Evolutionary conservation across 53 echinoderm and acorn worm genomes (phyloP).

Genomic region (Astropecten irregularis): DNA sequence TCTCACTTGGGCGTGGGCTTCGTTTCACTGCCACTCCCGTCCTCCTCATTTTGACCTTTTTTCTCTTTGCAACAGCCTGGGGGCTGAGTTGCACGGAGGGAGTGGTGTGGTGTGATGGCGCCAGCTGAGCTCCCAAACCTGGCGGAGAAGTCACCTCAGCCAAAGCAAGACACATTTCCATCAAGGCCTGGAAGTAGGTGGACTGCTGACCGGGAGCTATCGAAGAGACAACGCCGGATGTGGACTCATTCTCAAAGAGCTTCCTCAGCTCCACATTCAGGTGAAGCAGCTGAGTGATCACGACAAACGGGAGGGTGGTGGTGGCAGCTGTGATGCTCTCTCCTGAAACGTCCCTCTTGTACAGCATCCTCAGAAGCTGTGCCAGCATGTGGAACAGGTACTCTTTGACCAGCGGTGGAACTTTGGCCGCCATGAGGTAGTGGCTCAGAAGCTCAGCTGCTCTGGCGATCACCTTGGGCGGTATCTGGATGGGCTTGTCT

Average conservation of each 20-base stretch:
- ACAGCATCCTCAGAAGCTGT: slow-evolving; percentile 71
- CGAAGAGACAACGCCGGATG: slow-evolving; percentile 48
- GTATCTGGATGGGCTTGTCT: slow-evolving; percentile 61
- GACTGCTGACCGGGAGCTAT: slow-evolving; percentile 74
- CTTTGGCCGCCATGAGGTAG: slow-evolving; percentile 63
- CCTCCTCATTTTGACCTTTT: slow-evolving; percentile 74
- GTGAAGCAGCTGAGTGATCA: slow-evolving; percentile 69
- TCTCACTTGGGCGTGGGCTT: slow-evolving; percentile 71
- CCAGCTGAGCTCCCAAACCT: slow-evolving; percentile 58
- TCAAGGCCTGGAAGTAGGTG: slow-evolving; percentile 81
- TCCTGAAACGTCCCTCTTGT: slow-evolving; percentile 62
- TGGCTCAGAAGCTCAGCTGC: slow-evolving; percentile 71
- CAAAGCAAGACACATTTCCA: slow-evolving; percentile 86
- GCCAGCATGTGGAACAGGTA: slow-evolving; percentile 82
- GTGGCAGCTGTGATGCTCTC: slow-evolving; percentile 63
- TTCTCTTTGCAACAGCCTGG: slow-evolving; percentile 73
- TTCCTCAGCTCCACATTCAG: slow-evolving; percentile 67
- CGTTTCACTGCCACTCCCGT: slow-evolving; percentile 63
- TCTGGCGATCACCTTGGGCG: slow-evolving; percentile 51
- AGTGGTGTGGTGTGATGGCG: slow-evolving; percentile 41
- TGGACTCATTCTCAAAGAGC: slow-evolving; percentile 77
- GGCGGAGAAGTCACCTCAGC: slow-evolving; percentile 75
- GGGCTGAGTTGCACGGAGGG: slow-evolving; percentile 74
- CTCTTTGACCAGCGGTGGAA: slow-evolving; percentile 78
- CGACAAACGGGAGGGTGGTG: slow-evolving; percentile 62